Evolutionary conservation across 2,888 invertebrate species (phyloP).

Genomic region (Ormyrus rosae): DNA sequence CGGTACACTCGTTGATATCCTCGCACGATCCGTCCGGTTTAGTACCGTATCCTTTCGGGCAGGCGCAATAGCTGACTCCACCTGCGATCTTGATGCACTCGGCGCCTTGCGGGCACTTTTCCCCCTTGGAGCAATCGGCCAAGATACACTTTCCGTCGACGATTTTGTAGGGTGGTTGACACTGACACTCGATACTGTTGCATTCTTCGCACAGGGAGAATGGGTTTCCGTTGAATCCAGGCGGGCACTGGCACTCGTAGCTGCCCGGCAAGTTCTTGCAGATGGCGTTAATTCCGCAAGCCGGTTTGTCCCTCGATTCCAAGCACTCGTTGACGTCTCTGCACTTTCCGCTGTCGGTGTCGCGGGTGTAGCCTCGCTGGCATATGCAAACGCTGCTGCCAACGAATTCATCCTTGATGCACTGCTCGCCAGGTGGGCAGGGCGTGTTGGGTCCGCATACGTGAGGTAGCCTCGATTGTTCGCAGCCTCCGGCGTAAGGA

Average conservation of each 20-base stretch:
- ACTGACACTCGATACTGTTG: slow-evolving; percentile 88
- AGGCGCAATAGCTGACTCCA: slow-evolving; percentile 94
- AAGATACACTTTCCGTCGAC: slow-evolving; percentile 90
- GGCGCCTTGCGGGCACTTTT: slow-evolving; percentile 90
- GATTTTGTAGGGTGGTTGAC: slow-evolving; percentile 91
- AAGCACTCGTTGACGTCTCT: slow-evolving; percentile 92
- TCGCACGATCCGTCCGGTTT: slow-evolving; percentile 88
- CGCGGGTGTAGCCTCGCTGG: slow-evolving; percentile 90
- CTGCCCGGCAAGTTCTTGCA: slow-evolving; percentile 95
- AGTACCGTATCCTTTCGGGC: slow-evolving; percentile 90
- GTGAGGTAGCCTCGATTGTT: slow-evolving; percentile 80
- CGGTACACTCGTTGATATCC: slow-evolving; percentile 90
- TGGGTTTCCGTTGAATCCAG: slow-evolving; percentile 93
- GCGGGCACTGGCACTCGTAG: slow-evolving; percentile 93
- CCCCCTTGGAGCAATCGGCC: slow-evolving; percentile 88
- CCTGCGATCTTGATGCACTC: slow-evolving; percentile 94
- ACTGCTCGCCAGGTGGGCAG: slow-evolving; percentile 90
- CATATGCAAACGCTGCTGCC: slow-evolving; percentile 92
- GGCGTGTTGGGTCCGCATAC: slow-evolving; percentile 86
- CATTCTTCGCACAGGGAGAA: slow-evolving; percentile 92
- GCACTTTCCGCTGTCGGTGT: slow-evolving; percentile 85
- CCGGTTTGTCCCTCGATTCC: slow-evolving; percentile 84
- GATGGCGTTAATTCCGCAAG: slow-evolving; percentile 92
- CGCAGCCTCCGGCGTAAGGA: slow-evolving; percentile 87
- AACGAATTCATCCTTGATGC: slow-evolving; percentile 85